Percentiles rank a stretch among this genome's conserved stretches.
These are phyloP conservation scores for Euphydryas editha DNA, from an alignment of 2,888 invertebrate species.

Conservation along the genomic window DNA sequence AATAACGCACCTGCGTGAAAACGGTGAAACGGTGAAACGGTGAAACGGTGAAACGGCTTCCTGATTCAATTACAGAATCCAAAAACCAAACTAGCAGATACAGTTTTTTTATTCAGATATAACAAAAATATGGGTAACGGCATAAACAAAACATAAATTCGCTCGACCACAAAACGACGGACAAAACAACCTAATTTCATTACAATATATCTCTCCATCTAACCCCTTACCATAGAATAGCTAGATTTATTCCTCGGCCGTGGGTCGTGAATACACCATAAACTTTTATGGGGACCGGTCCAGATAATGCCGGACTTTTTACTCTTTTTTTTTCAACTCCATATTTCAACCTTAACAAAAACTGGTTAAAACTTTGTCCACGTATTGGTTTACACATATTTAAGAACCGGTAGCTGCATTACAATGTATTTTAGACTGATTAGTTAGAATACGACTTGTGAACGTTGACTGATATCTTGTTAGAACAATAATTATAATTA, in stretches of 20 bases:
- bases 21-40: too few species aligned
- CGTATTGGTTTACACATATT: neutral
- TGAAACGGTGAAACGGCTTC: too few species aligned
- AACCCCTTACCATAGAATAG: conserved; percentile 58
- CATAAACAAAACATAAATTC: conserved; percentile 19
- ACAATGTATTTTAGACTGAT: too few species aligned
- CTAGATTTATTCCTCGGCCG: conserved; percentile 47
- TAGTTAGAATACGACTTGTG: too few species aligned
- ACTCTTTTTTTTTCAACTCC: conserved; percentile 21
- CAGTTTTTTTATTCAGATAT: neutral
- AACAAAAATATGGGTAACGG: neutral
- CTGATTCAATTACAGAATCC: neutral
- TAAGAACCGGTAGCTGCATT: too few species aligned
- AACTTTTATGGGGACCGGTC: conserved; percentile 62
- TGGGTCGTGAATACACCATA: conserved; percentile 61
- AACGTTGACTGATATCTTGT: too few species aligned
- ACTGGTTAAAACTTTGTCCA: neutral
- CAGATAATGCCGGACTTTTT: conserved; percentile 50
- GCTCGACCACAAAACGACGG: conserved; percentile 15
- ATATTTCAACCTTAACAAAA: neutral
- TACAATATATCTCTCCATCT: conserved; percentile 32
- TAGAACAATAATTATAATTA: too few species aligned
- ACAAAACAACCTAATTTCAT: conserved; percentile 27
- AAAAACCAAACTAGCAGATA: neutral
- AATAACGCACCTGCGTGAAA: too few species aligned